Percentiles rank a stretch among this genome's conserved stretches.
These are phyloP conservation scores for Vombatus ursinus DNA, from an alignment of 2,113 vertebrate genomes.

Conservation along the genomic window DNA sequence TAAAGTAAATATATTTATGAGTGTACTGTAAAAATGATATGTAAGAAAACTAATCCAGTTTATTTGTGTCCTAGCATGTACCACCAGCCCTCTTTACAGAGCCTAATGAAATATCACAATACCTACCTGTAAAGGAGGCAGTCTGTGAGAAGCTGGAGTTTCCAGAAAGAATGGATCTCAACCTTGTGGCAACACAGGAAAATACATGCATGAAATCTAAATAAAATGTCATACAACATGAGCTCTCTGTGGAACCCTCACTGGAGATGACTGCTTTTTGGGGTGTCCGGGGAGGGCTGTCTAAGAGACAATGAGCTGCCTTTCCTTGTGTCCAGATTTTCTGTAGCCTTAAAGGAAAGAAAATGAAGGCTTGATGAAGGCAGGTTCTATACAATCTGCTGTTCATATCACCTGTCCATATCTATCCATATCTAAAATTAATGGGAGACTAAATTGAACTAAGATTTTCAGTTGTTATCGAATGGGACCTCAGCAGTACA, in stretches of 20 bases:
- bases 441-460: constrained; percentile 48
- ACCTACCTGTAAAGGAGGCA: constrained; percentile 91
- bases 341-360: constrained; percentile 79
- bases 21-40: neutral
- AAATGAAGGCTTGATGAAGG: constrained; percentile 69
- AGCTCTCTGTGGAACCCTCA: constrained; percentile 60
- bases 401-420: constrained; percentile 49
- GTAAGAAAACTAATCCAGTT: constrained; percentile 29
- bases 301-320: constrained; percentile 70
- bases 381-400: constrained; percentile 66
- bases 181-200: constrained; percentile 71
- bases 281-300: constrained; percentile 69
- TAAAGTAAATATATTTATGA: neutral
- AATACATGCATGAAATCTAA: constrained; percentile 58
- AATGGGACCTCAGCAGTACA: neutral
- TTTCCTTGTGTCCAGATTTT: constrained; percentile 80
- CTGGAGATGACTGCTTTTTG: constrained; percentile 70
- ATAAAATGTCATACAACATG: constrained; percentile 67
- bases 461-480: constrained; percentile 27
- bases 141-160: constrained; percentile 94
- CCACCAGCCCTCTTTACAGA: constrained; percentile 93
- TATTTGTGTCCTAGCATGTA: constrained; percentile 86
- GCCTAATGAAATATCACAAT: constrained; percentile 96
- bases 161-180: constrained; percentile 81
- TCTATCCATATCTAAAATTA: constrained; percentile 63